Conservation (phyloP, 2,113 vertebrate species). For the Panurus biarmicus region DNA sequence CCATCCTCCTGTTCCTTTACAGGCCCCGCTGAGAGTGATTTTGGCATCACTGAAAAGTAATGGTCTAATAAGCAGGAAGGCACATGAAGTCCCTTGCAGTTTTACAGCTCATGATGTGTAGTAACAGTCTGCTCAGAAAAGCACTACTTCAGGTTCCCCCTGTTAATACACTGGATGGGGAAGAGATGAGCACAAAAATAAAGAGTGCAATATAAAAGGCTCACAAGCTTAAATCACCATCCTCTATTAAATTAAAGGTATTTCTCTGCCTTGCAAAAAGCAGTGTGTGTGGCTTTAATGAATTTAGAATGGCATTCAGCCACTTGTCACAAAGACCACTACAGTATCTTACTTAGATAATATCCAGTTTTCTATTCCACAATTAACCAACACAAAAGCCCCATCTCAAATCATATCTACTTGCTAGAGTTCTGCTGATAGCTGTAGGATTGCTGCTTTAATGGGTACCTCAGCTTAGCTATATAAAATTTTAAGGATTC, state of each 20-base stretch:
- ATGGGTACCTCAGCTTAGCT: background rate
- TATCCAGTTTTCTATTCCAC: background rate
- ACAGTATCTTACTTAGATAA: background rate
- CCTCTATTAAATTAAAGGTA: background rate
- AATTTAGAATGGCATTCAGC: background rate
- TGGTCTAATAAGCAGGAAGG: background rate
- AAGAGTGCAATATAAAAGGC: background rate
- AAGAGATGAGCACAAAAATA: background rate
- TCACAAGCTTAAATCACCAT: background rate
- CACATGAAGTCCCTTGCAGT: background rate
- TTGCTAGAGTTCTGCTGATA: background rate
- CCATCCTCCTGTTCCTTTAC: background rate
- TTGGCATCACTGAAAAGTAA: background rate
- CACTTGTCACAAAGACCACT: background rate
- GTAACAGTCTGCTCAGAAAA: background rate
- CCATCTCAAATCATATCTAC: background rate
- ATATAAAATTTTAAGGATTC: background rate
- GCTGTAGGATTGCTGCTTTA: background rate
- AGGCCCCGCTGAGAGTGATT: too few relatives aligned
- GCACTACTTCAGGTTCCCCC: background rate
- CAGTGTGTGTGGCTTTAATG: background rate
- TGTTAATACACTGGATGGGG: background rate
- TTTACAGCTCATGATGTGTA: background rate
- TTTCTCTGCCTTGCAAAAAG: background rate
- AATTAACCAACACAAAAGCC: background rate